Evolutionary conservation across 2,113 vertebrate genomes (phyloP).

Genomic region (Periophthalmus modestus): DNA sequence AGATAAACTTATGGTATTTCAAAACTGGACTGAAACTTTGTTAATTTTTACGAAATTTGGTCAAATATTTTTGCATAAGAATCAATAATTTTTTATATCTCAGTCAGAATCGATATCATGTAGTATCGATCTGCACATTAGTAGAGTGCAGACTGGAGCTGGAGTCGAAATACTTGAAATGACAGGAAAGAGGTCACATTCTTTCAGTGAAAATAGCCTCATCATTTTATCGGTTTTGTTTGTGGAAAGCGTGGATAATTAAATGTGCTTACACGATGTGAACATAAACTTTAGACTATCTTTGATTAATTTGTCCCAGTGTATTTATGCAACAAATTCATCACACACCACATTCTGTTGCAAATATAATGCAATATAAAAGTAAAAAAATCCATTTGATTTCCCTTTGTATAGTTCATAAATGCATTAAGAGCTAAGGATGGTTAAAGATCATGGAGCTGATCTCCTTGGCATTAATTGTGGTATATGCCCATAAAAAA

Average conservation of each 20-base stretch:
- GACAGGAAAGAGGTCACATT: background rate
- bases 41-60: too few species aligned
- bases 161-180: constrained; percentile 9
- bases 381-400: background rate
- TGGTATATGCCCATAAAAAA: too few species aligned
- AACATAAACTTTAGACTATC: constrained; percentile 30
- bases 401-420: background rate
- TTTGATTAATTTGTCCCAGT: constrained; percentile 11
- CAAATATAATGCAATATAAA: background rate
- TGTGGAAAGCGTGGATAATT: constrained; percentile 9
- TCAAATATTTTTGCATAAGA: too few species aligned
- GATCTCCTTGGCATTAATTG: too few species aligned
- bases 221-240: constrained; percentile 11
- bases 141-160: background rate
- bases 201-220: background rate
- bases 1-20: too few species aligned
- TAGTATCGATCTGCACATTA: background rate
- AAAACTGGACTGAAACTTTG: too few species aligned
- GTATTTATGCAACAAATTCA: constrained; percentile 16
- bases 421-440: background rate
- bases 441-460: background rate
- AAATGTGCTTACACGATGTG: background rate
- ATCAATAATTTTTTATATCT: too few species aligned
- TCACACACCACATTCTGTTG: background rate
- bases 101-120: too few species aligned